These are phyloP conservation scores for Torymus tubicola DNA, from an alignment of 2,888 invertebrate genomes.

Conservation along the genomic window DNA sequence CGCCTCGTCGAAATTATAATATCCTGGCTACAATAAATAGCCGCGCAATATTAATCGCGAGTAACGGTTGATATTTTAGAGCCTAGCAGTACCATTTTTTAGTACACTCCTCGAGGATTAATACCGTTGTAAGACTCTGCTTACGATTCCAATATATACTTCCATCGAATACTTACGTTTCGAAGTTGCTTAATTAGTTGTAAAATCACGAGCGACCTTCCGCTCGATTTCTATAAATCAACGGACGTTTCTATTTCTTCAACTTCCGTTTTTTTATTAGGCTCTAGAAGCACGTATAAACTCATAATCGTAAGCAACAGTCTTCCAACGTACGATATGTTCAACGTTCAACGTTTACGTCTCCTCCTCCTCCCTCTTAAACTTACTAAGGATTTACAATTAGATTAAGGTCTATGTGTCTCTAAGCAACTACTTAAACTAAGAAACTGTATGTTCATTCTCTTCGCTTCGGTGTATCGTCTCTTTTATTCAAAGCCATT, in stretches of 20 bases:
- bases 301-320: constrained; percentile 32
- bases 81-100: constrained; percentile 55
- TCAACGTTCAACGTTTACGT: constrained; percentile 67
- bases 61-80: constrained; percentile 56
- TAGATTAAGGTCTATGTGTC: constrained; percentile 67
- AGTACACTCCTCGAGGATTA: constrained; percentile 49
- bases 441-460: constrained; percentile 59
- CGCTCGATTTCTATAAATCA: constrained; percentile 32
- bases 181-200: constrained; percentile 17
- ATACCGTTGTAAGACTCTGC: constrained; percentile 35
- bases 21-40: constrained; percentile 60
- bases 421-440: constrained; percentile 67
- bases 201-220: constrained; percentile 14
- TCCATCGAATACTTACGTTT: neutral
- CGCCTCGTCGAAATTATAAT: constrained; percentile 41
- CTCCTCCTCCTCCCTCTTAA: constrained; percentile 59
- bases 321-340: constrained; percentile 70
- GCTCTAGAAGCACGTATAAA: constrained; percentile 33
- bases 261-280: constrained; percentile 5
- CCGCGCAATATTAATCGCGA: constrained; percentile 51
- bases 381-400: constrained; percentile 62
- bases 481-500: constrained; percentile 31
- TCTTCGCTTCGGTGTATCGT: constrained; percentile 44
- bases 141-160: constrained; percentile 35
- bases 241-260: constrained; percentile 25